Conservation (phyloP, 2,888 invertebrate species). For the Melipona bicolor region DNA sequence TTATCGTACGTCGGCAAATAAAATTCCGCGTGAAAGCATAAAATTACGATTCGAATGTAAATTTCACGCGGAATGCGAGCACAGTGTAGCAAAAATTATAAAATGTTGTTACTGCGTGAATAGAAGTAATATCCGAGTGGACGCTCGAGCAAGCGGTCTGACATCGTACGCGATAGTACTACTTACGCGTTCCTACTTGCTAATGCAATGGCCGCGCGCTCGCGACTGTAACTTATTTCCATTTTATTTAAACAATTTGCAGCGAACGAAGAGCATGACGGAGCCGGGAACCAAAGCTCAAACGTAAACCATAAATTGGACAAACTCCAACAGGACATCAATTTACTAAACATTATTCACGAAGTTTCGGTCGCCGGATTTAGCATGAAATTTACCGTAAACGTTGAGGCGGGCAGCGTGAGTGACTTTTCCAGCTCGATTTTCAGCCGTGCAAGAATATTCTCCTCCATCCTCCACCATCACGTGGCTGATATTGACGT, state of each 20-base stretch:
- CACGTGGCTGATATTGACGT: conserved; percentile 92
- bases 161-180: neutral
- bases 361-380: neutral
- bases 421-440: conserved; percentile 89
- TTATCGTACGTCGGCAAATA: neutral
- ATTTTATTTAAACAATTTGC: neutral
- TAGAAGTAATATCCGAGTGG: neutral
- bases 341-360: neutral
- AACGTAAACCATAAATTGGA: conserved; percentile 3
- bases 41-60: neutral
- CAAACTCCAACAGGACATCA: neutral
- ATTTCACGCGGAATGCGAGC: neutral
- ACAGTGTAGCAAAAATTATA: neutral
- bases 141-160: neutral
- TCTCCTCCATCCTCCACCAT: conserved; percentile 93
- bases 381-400: conserved; percentile 86
- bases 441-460: conserved; percentile 91
- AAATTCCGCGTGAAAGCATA: neutral
- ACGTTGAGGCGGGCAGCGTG: conserved; percentile 92
- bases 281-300: neutral
- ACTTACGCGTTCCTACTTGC: neutral
- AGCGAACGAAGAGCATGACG: neutral
- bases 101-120: neutral
- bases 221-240: neutral
- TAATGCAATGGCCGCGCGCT: neutral